These are phyloP conservation scores for Cremastinae sp. DNA, from an alignment of 2,888 invertebrate genomes.

Conservation along the genomic window DNA sequence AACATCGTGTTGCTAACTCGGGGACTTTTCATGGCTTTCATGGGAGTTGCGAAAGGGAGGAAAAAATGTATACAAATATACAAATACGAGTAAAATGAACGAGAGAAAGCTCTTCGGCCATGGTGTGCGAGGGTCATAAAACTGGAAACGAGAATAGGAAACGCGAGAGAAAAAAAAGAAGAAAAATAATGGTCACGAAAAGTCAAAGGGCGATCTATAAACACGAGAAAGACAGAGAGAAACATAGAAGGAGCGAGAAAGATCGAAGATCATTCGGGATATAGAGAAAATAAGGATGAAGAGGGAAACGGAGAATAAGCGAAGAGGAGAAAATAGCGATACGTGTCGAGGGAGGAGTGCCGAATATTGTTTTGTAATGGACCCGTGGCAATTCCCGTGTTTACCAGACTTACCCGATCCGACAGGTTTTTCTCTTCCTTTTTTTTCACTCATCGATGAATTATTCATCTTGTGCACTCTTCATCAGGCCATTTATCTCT, in stretches of 20 bases:
- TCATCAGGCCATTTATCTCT: too few relatives aligned
- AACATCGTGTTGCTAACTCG: conserved; percentile 51
- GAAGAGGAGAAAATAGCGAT: conserved; percentile 33
- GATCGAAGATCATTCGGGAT: conserved; percentile 2
- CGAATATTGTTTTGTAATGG: conserved; percentile 70
- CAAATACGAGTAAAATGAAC: conserved; percentile 12
- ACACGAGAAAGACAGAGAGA: conserved; percentile 2
- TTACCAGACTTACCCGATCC: conserved; percentile 62
- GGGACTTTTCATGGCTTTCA: conserved; percentile 61
- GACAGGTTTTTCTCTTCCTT: conserved; percentile 44
- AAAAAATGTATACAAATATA: conserved; percentile 16
- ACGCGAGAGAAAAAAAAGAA: conserved; percentile 27
- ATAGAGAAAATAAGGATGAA: not conserved
- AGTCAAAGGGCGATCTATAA: conserved; percentile 49
- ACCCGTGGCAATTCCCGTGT: conserved; percentile 63
- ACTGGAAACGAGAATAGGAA: conserved; percentile 44
- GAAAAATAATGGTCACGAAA: conserved; percentile 35
- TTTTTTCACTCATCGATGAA: conserved; percentile 26
- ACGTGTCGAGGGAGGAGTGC: conserved; percentile 55
- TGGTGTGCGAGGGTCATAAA: conserved; percentile 58
- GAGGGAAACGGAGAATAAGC: conserved; percentile 1
- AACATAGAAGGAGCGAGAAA: conserved; percentile 20
- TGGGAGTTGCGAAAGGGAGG: conserved; percentile 57
- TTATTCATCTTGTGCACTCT: conserved; percentile 20
- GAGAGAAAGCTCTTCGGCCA: conserved; percentile 34